A percentile compares a stretch with the other conserved stretches of the same genome.
Conservation (phyloP, 2,888 invertebrate genomes). For the Cataglyphis albicans region DNA sequence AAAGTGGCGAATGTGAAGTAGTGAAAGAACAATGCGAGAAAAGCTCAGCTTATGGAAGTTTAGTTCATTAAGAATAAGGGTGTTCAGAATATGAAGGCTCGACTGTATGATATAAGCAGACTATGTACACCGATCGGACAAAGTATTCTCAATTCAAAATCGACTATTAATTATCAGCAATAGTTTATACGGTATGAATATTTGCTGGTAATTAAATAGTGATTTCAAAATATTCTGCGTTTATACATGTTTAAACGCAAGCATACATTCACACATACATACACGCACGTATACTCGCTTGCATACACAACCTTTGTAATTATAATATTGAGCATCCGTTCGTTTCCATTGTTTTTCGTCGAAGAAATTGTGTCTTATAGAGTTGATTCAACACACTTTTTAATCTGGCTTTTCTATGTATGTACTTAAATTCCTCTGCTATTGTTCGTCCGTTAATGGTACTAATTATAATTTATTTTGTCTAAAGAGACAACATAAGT, state of each 20-base stretch:
- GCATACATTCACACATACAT: not conserved
- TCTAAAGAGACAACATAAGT: conserved; percentile 36
- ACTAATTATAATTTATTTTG: conserved; percentile 21
- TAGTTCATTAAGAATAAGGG: not conserved
- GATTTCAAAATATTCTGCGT: conserved; percentile 24
- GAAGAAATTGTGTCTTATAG: conserved; percentile 25
- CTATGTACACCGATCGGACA: conserved; percentile 10
- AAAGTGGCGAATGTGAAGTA: not conserved
- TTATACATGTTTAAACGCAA: conserved; percentile 14
- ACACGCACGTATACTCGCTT: not conserved
- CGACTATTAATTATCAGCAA: conserved; percentile 26
- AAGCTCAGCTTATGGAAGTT: conserved; percentile 8
- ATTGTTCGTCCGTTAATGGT: conserved; percentile 4
- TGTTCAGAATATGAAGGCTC: not conserved
- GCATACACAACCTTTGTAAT: conserved; percentile 26
- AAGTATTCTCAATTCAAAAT: conserved; percentile 7
- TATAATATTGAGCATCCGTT: conserved; percentile 50
- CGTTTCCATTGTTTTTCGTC: not conserved
- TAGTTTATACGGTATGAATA: conserved; percentile 14
- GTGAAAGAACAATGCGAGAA: not conserved
- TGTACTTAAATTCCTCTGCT: not conserved
- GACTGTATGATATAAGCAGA: conserved; percentile 2
- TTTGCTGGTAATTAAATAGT: conserved; percentile 18
- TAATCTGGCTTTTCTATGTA: conserved; percentile 2
- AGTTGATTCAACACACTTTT: conserved; percentile 20